Evolutionary conservation across 2,888 invertebrate species (phyloP), one percentile per base, ranked within the genome.

Genomic region (Orthosia incerta): DNA sequence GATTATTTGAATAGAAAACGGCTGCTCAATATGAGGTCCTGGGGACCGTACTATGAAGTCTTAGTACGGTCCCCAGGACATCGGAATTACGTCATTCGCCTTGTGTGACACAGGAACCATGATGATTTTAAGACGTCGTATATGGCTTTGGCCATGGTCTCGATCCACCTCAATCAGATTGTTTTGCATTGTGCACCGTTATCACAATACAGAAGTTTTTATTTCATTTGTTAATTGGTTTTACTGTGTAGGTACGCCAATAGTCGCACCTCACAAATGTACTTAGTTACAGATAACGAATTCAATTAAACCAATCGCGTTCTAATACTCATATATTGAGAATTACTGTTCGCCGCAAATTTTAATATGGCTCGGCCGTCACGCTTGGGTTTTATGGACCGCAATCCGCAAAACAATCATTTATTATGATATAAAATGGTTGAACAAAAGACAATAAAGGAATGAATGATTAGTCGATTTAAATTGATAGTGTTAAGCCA

Each of bases 381-480:
- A 7, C 63, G 4, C 2, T 13, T 26, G 7, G 3, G 9, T 26
- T 16, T 31, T 16, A 31, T 11, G 12, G 16, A 51, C 9, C n/a
- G 15, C 11, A 0, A 31, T 62, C 15, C 26, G 7, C 31, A 31
- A 31, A 7, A 31, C 5, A 31, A 51, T 23, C 46, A 16, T 7
- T 20, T 26, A 31, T 31, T 31, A 31, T 31, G 0, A 31, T 31
- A 31, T 31, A 31, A 31, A 5, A 31, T 31, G 31, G 31, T 31
- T 31, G 31, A 31, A 31, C 31, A 46, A 56, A 18, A 13, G 5
- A 31, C 5, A 62, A 57, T 15, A 46, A 9, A 68, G 55, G 51
- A 65, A 78, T 79, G 31, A 65, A 65, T 46, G 23, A 56, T 76
- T 50, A 50, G 31, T 67, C n/a, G 20, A 26, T 63, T 26, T 55